These are phyloP conservation scores for Meriones psammophilus DNA, from an alignment of 2,797 vertebrate genomes.

Conservation along the genomic window DNA sequence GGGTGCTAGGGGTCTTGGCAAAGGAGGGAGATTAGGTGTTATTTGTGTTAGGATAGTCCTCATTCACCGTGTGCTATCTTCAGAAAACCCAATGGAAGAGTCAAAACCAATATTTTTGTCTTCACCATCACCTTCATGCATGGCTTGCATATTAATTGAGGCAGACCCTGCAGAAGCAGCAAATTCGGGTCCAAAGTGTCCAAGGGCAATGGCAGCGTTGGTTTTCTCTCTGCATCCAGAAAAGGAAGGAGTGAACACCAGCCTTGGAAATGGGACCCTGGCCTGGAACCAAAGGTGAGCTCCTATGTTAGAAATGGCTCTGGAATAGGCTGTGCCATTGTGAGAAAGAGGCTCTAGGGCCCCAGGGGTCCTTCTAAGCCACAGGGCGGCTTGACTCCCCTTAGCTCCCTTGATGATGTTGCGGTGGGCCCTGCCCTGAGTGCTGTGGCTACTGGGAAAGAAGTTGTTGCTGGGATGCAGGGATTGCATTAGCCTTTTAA, in stretches of 20 bases:
- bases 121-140: not conserved
- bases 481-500: not conserved
- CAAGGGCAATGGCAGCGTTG: not conserved
- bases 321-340: not conserved
- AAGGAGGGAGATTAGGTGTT: not conserved
- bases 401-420: not conserved
- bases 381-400: not conserved
- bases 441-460: not conserved
- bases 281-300: not conserved
- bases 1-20: not conserved
- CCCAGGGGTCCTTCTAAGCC: not conserved
- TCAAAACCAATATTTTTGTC: not conserved
- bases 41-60: not conserved
- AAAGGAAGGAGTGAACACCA: constrained; percentile 40
- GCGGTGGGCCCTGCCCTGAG: not conserved
- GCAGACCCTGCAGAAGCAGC: not conserved
- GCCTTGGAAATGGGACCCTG: not conserved
- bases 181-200: not conserved
- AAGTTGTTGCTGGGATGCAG: not conserved
- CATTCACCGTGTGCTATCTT: not conserved
- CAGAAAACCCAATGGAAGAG: not conserved
- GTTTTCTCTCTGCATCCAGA: constrained; percentile 34
- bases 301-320: constrained; percentile 40
- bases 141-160: not conserved
- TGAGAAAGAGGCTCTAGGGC: not conserved